A percentile compares a stretch with the other conserved stretches of the same genome.
phyloP scores from a whole-genome alignment of 1,140 invertebrate species.

The Aphaenogaster floridana region DNA sequence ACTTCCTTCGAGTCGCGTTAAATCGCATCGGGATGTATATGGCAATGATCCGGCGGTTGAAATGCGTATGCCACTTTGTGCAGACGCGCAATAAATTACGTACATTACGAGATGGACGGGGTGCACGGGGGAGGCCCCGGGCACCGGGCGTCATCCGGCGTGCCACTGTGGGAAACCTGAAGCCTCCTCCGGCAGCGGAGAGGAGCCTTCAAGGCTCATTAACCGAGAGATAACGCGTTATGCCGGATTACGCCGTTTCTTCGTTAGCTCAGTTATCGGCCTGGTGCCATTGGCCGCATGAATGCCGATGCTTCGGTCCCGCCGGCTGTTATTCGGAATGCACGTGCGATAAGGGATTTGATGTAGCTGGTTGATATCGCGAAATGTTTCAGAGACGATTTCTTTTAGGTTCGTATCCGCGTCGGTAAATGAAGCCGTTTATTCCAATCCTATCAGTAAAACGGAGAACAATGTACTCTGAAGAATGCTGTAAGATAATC shows the following conservation, averaged over 20 bases:
- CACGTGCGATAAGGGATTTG: conserved; percentile 6
- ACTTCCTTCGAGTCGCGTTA: not conserved
- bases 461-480: not conserved
- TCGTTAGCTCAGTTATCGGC: conserved; percentile 41
- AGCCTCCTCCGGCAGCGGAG: conserved; percentile 13
- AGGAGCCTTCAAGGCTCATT: conserved; percentile 66
- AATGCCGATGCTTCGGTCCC: not conserved
- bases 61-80: conserved; percentile 27
- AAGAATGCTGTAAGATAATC: not conserved
- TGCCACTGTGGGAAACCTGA: conserved; percentile 57
- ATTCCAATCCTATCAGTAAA: not conserved
- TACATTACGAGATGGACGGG: conserved; percentile 47
- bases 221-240: conserved; percentile 69
- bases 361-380: conserved; percentile 11
- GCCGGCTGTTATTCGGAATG: conserved; percentile 20
- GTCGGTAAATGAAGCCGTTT: conserved; percentile 29
- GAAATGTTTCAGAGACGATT: not conserved
- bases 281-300: not conserved
- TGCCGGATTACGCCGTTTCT: conserved; percentile 63
- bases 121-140: not conserved
- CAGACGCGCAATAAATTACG: conserved; percentile 59
- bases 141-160: conserved; percentile 43
- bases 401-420: not conserved
- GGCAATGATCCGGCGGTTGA: conserved; percentile 39
- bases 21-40: conserved; percentile 3